Evolutionary conservation across 2,113 vertebrate species (phyloP), one percentile per base, ranked within the genome.

Genomic region (Pluvianellus socialis): DNA sequence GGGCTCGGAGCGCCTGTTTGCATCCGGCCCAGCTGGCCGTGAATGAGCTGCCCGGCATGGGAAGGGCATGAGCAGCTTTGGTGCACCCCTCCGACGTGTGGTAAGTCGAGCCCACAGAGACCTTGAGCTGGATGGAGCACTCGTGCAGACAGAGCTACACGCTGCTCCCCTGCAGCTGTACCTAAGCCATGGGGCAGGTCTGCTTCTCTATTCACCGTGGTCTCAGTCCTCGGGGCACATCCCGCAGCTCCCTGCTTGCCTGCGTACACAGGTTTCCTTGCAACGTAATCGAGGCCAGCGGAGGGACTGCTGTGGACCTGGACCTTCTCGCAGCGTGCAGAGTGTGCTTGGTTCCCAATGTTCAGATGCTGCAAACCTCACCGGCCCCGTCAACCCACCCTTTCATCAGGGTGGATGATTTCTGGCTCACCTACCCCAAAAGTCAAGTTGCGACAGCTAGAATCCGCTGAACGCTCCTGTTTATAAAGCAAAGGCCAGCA

Each of bases 11-110:
- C 22, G 12, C 23, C 49, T 49, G 49, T 23, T 49, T 23, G 22
- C 22, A 45, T 10, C 33, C 66, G 72, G 65, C 61, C 0, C 1
- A 52, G 74, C 67, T 44, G 58, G 62, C 53, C n/a, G 44, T 32
- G 50, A 32, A 17, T 0, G 3, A 84, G 73, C 65, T 63, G 70
- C 52, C 59, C 4, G 1, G 30, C 45, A 12, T 0, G 0, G 49
- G 40, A 40, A 32, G 67, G 62, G 44, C 26, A 15, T 0, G 4
- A 8, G 10, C 70, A 45, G 44, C n/a, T 50, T 59, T 61, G 86
- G 28, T 55, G 40, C 19, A 4, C 12, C 56, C 58, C 53, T 52
- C 33, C 35, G 26, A 38, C 50, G 21, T 21, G 7, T 2, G 0
- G 9, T 11, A 49, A 45, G 10, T 7, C 11, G 28, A 44, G 58